Evolutionary conservation across 2,888 invertebrate species (phyloP), one percentile per base, ranked within the genome.

Genomic region (Eupithecia centaureata): DNA sequence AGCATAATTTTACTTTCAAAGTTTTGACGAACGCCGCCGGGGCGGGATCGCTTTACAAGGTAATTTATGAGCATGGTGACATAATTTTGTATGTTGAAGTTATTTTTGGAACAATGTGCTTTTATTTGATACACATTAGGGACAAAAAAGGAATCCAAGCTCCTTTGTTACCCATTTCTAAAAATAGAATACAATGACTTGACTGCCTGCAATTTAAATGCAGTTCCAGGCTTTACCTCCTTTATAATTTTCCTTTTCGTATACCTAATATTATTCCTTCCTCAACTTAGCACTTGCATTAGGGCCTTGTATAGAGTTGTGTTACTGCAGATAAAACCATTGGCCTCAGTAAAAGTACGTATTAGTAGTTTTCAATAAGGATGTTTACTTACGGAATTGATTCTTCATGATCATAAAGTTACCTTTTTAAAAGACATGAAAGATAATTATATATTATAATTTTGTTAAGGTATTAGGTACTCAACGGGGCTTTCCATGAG

Each of bases 61-160:
- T 59, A 32, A 59, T 63, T 63, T 63, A 63, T 63, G 42, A 33
- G 15, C 52, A 47, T 63, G 59, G 63, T 67, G 59, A 63, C 59
- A 32, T 32, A 32, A 33, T 42, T 32, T 30, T 56, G n/a, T 65
- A 60, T 52, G 22, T 47, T 27, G 15, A 12, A 56, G 27, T 15
- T 52, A 52, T 52, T 52, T 51, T 27, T 22, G 22, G 47, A 51
- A 51, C 25, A 51, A 25, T 25, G 10, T 51, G 25, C 25, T 51
- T 13, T 25, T 51, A 25, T 52, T 27, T 25, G 27, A 27, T 52
- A 27, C 15, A 27, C 13, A 15, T 52, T 52, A 18, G 15, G 52
- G 13, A 27, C 27, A 52, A 52, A 25, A 52, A 15, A 27, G 13
- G 27, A 52, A 15, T 52, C 47, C 10, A 4, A 22, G 22, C 22